Evolutionary conservation across 2,113 vertebrate genomes (phyloP), one percentile per base, ranked within the genome.

Genomic region (Lampris incognitus): DNA sequence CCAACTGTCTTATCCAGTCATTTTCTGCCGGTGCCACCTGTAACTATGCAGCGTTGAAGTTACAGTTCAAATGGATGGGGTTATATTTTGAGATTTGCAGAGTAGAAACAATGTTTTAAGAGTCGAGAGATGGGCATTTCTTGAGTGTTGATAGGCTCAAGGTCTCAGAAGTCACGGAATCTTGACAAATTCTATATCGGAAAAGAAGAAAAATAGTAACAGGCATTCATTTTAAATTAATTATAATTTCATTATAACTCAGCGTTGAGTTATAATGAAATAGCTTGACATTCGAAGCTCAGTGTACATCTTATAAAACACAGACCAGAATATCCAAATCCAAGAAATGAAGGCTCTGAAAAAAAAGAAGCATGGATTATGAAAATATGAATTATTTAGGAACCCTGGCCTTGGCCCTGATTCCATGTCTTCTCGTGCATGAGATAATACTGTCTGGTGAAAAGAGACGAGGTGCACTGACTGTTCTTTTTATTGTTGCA

Each of bases 21-120:
- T 75, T 83, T 84, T 62, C 64, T 88, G 6, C 89, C 82, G 91
- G 91, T 92, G 91, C 91, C 90, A 82, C 79, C 84, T 69, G 46
- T 10, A 81, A 83, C 89, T 92, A 88, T 90, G 86, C 89, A 79
- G 79, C 82, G 77, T 81, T 66, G 3, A 66, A 76, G 48, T 8
- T 13, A 51, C 62, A 69, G 41, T 50, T 0, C 13, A 54, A 11
- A 54, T 13, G 0, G 51, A 54, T 54, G 10, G 10, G 11, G 51
- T 51, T 51, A 10, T 51, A 1, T 57, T 10, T 59, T 10, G 40
- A 39, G n/a, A 73, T 80, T 71, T 79, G 81, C 79, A 83, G 50
- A 73, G 13, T 39, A 75, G 42, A 70, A 65, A 85, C 49, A 6
- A 7, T 52, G 9, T 76, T 78, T 76, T 59, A 74, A 36, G 52